Percentiles rank a stretch among this genome's conserved stretches.
phyloP scores from a whole-genome alignment of 1,140 invertebrate genomes.

The Temnothorax curvispinosus region DNA sequence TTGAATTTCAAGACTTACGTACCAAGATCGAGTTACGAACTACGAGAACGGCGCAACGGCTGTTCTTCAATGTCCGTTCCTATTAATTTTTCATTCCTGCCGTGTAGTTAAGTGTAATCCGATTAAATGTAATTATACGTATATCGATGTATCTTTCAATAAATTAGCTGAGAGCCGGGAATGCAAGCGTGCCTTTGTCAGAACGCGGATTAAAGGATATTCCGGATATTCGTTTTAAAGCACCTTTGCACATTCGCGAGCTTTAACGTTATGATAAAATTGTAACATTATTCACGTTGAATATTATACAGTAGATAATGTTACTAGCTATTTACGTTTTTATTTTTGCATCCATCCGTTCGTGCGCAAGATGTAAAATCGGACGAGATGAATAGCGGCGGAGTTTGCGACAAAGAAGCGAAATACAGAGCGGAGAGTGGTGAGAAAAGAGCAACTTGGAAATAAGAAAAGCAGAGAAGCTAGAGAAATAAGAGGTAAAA shows the following conservation, averaged over 20 bases:
- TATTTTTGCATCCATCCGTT: conserved; percentile 35
- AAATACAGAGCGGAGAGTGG: conserved; percentile 18
- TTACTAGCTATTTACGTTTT: conserved; percentile 41
- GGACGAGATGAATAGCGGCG: background rate
- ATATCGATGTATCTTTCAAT: conserved; percentile 36
- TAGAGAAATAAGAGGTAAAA: conserved; percentile 3
- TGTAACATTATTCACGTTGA: background rate
- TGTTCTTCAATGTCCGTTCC: background rate
- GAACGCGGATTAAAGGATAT: conserved; percentile 8
- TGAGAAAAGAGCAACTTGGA: conserved; percentile 28
- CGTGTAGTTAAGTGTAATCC: conserved; percentile 57
- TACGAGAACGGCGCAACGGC: background rate
- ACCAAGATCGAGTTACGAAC: conserved; percentile 35
- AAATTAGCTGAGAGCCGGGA: conserved; percentile 18
- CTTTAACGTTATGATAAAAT: background rate
- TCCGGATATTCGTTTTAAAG: background rate
- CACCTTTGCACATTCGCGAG: background rate
- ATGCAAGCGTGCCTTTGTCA: background rate
- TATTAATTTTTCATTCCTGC: conserved; percentile 60
- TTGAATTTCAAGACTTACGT: conserved; percentile 58
- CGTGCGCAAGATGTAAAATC: conserved; percentile 34
- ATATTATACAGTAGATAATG: background rate
- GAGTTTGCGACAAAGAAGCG: conserved; percentile 23
- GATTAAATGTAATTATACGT: conserved; percentile 60
- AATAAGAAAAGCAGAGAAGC: conserved; percentile 39